Conservation (phyloP, 2,797 vertebrate genomes). For the Epinephelus malabaricus region DNA sequence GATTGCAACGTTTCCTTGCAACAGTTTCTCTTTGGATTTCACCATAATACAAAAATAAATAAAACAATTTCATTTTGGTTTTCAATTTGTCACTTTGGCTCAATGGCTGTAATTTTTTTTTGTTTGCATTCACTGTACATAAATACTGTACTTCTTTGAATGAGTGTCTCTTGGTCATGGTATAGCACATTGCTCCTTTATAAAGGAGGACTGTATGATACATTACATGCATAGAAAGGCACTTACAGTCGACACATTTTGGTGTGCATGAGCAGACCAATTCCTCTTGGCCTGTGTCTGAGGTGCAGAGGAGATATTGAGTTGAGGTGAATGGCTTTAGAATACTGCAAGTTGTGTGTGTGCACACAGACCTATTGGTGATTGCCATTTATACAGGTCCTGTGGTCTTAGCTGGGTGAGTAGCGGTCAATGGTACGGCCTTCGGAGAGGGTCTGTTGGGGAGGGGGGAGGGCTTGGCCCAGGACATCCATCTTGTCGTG, state of each 20-base stretch:
- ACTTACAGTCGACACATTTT: slow-evolving; percentile 80
- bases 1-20: slow-evolving; percentile 79
- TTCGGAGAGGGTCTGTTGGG: slow-evolving; percentile 88
- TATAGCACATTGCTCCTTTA: slow-evolving; percentile 81
- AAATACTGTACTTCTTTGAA: slow-evolving; percentile 83
- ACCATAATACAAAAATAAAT: slow-evolving; percentile 85
- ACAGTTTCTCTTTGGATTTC: slow-evolving; percentile 84
- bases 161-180: slow-evolving; percentile 80
- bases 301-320: slow-evolving; percentile 82
- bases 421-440: slow-evolving; percentile 94
- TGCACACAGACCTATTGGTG: slow-evolving; percentile 73
- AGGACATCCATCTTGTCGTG: slow-evolving; percentile 96
- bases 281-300: slow-evolving; percentile 79
- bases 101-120: slow-evolving; percentile 75
- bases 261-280: slow-evolving; percentile 78
- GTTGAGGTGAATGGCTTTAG: slow-evolving; percentile 85
- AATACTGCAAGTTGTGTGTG: slow-evolving; percentile 83
- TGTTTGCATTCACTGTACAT: slow-evolving; percentile 80
- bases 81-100: slow-evolving; percentile 87
- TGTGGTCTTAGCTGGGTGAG: slow-evolving; percentile 91
- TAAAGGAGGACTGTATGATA: slow-evolving; percentile 73
- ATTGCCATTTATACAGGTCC: slow-evolving; percentile 52
- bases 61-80: slow-evolving; percentile 82
- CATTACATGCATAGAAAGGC: slow-evolving; percentile 86
- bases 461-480: slow-evolving; percentile 88